These are phyloP conservation scores for Pedetes capensis DNA, from an alignment of 2,113 vertebrate species.

Conservation along the genomic window DNA sequence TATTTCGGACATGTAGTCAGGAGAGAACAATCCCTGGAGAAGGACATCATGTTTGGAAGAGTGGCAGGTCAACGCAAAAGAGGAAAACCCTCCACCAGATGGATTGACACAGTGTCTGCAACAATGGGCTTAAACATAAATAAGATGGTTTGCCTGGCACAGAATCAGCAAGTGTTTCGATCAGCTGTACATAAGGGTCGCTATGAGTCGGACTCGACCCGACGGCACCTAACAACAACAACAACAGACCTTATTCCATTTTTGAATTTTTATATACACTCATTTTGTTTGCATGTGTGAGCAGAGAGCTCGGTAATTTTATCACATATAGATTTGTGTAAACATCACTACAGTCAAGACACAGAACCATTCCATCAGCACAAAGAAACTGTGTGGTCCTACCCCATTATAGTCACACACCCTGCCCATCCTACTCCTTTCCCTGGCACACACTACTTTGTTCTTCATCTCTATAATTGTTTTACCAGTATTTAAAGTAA, in stretches of 20 bases:
- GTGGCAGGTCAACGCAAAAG: no score
- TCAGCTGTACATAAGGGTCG: no score
- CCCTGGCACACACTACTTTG: not conserved
- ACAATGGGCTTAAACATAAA: no score
- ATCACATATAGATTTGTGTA: not conserved
- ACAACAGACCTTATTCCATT: not conserved
- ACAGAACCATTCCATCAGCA: not conserved
- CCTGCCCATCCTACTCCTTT: not conserved
- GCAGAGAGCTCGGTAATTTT: not conserved
- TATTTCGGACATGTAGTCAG: no score
- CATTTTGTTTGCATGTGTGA: not conserved
- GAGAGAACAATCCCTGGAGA: no score
- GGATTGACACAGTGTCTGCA: no score
- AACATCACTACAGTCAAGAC: not conserved
- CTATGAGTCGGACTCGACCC: no score
- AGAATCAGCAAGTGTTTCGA: no score
- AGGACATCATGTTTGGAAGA: no score
- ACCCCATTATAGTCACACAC: not conserved
- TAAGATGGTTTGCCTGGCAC: no score
- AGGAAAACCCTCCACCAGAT: no score
- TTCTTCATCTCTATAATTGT: not conserved
- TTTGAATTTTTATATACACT: not conserved
- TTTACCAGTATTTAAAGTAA: conserved; percentile 11
- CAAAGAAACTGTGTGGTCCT: not conserved
- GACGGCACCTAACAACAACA: no score